A percentile compares a stretch with the other conserved stretches of the same genome.
phyloP scores from a whole-genome alignment of 2,797 vertebrate species.

The Falco naumanni region DNA sequence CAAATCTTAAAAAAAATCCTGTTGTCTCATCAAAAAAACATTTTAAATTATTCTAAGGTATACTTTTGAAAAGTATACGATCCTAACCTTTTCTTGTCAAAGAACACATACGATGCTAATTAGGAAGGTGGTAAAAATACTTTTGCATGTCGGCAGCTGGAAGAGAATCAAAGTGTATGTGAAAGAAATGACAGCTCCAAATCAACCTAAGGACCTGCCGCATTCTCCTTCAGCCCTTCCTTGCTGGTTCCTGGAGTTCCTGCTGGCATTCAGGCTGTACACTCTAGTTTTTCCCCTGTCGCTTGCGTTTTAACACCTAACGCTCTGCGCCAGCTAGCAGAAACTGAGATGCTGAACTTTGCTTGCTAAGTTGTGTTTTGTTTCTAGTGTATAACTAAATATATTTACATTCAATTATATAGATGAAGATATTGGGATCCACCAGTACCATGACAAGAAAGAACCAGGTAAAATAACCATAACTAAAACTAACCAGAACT shows the following conservation, averaged over 20 bases:
- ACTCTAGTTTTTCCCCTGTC: background rate
- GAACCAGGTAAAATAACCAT: constrained; percentile 85
- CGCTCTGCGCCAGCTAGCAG: background rate
- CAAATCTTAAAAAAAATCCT: background rate
- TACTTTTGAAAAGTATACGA: background rate
- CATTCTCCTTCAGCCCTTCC: background rate
- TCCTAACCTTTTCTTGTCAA: constrained; percentile 16
- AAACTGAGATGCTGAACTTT: background rate
- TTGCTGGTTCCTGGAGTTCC: background rate
- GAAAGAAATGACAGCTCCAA: background rate
- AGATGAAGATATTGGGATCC: constrained; percentile 94
- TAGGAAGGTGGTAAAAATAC: background rate
- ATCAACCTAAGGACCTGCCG: background rate
- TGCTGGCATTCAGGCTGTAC: background rate
- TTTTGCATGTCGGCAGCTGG: background rate
- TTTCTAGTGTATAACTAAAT: constrained; percentile 33
- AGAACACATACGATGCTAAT: background rate
- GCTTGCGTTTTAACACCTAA: background rate
- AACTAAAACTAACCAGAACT: background rate
- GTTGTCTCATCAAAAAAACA: constrained; percentile 30
- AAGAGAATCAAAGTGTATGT: background rate
- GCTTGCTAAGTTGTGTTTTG: background rate
- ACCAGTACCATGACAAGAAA: constrained; percentile 92
- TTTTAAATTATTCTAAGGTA: constrained; percentile 30
- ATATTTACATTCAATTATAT: constrained; percentile 60